phyloP scores from a whole-genome alignment of 37 sponge, comb jelly and placozoan genomes.

The Chondrilla cf. caribensis region DNA sequence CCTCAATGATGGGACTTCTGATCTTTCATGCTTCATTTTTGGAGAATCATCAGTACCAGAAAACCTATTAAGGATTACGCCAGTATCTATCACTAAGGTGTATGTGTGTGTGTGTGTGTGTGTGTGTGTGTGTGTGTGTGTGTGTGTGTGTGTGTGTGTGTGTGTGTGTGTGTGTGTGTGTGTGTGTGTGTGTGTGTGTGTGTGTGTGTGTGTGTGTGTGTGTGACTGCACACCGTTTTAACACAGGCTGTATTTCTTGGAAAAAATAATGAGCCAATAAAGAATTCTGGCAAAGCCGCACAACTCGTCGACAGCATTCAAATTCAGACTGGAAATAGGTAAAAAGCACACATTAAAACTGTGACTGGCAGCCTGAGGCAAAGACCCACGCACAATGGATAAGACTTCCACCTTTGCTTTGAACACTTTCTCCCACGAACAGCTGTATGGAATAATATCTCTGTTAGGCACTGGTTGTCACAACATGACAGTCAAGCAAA shows the following conservation, averaged over 20 bases:
- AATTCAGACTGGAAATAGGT: conserved; percentile 45
- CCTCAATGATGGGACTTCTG: no score
- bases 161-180: no score
- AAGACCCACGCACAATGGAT: conserved; percentile 46
- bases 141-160: no score
- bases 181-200: not conserved
- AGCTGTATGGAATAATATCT: conserved; percentile 31
- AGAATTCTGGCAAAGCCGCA: conserved; percentile 29
- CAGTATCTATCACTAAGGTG: no score
- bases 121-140: no score
- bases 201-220: not conserved
- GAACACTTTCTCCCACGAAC: conserved; percentile 64
- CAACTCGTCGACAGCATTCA: conserved; percentile 61
- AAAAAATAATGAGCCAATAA: conserved; percentile 38
- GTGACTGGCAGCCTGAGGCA: no score
- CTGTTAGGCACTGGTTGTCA: no score
- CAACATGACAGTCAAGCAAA: no score
- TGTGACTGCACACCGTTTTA: not conserved
- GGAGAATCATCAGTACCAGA: no score
- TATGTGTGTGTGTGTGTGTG: no score
- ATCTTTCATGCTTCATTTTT: no score
- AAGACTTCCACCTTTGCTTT: conserved; percentile 48
- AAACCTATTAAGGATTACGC: no score
- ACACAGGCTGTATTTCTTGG: not conserved
- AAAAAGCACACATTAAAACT: not conserved